A percentile compares a stretch with the other conserved stretches of the same genome.
Conservation (phyloP, 2,797 vertebrate species). For the Artibeus jamaicensis region DNA sequence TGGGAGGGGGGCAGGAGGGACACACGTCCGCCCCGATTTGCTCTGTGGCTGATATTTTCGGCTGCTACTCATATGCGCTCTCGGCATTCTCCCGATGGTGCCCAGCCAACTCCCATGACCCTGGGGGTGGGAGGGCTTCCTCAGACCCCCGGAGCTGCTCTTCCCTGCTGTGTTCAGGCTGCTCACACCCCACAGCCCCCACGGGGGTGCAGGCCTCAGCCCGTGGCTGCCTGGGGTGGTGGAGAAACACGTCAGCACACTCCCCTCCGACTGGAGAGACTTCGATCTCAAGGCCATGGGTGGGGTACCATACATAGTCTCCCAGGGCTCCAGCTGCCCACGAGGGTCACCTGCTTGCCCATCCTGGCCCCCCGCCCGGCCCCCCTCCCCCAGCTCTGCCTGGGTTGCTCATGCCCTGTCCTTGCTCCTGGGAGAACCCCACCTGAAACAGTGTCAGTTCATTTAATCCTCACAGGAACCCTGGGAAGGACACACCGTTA, state of each 20-base stretch:
- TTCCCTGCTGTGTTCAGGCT: accelerated
- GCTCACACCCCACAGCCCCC: accelerated
- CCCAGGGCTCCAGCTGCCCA: neutral
- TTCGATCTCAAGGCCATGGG: neutral
- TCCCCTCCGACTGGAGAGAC: too few species aligned
- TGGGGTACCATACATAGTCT: accelerated
- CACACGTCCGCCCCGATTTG: accelerated
- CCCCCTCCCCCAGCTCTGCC: accelerated
- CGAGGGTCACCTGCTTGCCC: accelerated
- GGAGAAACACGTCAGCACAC: neutral
- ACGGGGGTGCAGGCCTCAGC: neutral
- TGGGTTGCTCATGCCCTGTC: accelerated
- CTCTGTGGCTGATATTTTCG: accelerated
- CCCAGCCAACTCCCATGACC: neutral
- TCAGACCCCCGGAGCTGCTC: neutral
- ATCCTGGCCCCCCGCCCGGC: accelerated
- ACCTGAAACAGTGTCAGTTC: neutral
- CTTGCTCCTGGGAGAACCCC: neutral
- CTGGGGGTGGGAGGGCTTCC: neutral
- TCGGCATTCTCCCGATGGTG: accelerated
- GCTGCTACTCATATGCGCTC: accelerated
- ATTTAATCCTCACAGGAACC: accelerated
- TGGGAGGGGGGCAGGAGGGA: neutral
- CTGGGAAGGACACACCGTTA: accelerated
- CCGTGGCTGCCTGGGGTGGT: accelerated